A percentile compares a stretch with the other conserved stretches of the same genome.
Conservation (phyloP, 2,113 vertebrate genomes). For the Papio anubis region DNA sequence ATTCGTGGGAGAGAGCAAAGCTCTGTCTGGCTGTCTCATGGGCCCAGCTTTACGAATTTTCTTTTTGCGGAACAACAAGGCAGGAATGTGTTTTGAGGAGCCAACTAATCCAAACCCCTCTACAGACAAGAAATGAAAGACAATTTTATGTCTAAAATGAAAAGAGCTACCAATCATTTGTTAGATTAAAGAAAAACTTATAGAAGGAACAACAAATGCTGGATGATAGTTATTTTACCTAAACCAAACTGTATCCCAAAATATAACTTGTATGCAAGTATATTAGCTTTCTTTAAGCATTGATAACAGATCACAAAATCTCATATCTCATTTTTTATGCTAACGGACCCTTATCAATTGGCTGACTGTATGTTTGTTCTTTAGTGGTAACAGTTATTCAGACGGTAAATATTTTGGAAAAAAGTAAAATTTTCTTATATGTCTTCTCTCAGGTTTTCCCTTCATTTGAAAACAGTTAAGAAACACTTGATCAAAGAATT, state of each 20-base stretch:
- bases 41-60: background rate
- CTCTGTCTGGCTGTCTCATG: background rate
- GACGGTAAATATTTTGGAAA: background rate
- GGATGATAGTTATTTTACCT: background rate
- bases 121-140: background rate
- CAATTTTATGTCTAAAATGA: background rate
- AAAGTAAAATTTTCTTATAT: background rate
- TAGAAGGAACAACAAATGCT: background rate
- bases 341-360: background rate
- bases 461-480: constrained; percentile 16
- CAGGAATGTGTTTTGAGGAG: background rate
- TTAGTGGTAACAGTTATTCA: background rate
- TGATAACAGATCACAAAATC: background rate
- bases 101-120: background rate
- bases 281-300: background rate
- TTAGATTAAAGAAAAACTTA: background rate
- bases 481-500: background rate
- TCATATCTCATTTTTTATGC: background rate
- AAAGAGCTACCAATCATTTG: background rate
- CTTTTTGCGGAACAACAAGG: background rate
- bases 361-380: background rate
- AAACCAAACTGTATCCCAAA: background rate
- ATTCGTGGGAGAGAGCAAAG: background rate
- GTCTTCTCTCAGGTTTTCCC: background rate
- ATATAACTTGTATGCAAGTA: background rate